These are phyloP conservation scores for Tupaia chinensis DNA, from an alignment of 2,113 vertebrate genomes.

Conservation along the genomic window DNA sequence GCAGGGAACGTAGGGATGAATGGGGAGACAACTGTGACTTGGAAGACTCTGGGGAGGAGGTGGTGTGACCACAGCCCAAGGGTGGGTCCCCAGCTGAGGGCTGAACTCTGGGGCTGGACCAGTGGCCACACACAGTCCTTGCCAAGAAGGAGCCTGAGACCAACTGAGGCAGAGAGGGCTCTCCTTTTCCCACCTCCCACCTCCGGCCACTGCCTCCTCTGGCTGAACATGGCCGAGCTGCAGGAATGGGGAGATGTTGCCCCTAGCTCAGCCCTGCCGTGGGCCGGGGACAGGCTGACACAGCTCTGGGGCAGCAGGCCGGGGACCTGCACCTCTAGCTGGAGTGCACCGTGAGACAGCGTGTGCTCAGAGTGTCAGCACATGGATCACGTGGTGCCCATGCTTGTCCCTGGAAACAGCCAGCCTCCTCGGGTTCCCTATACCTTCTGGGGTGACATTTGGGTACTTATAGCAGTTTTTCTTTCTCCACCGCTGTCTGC, in stretches of 20 bases:
- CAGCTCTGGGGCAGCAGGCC: not conserved
- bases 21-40: not conserved
- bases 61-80: accelerated
- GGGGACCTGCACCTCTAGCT: not conserved
- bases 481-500: not conserved
- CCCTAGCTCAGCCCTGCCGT: not conserved
- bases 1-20: not conserved
- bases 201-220: accelerated
- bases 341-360: not conserved
- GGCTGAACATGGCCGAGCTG: not conserved
- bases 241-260: accelerated
- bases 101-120: not conserved
- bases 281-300: no score
- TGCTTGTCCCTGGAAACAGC: not conserved
- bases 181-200: not conserved
- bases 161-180: not conserved
- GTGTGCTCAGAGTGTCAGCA: accelerated
- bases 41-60: not conserved
- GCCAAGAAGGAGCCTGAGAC: not conserved
- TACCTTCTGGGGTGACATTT: not conserved
- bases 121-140: not conserved
- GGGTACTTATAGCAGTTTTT: not conserved
- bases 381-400: accelerated
- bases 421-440: not conserved
- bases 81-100: not conserved